Evolutionary conservation across 2,888 invertebrate genomes (phyloP).

Genomic region (Argynnis bischoffii): DNA sequence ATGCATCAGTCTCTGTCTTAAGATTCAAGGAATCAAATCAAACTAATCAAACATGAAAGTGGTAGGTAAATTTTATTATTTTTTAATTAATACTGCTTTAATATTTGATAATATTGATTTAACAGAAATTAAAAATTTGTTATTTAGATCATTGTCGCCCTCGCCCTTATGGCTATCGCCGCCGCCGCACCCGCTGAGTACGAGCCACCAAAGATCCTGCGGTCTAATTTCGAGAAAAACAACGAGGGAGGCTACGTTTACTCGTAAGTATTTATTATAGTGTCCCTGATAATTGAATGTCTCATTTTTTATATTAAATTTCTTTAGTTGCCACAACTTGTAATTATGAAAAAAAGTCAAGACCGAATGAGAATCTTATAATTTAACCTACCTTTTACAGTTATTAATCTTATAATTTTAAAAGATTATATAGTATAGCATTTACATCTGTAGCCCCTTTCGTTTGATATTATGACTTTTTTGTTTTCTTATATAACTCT

Average conservation of each 20-base stretch:
- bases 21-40: constrained; percentile 56
- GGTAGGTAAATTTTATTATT: constrained; percentile 53
- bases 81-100: neutral
- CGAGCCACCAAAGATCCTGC: constrained; percentile 51
- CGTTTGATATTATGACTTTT: no score
- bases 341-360: no score
- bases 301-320: no score
- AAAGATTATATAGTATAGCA: no score
- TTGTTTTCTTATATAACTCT: no score
- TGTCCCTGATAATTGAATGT: neutral
- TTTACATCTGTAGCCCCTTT: no score
- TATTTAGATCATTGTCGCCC: constrained; percentile 55
- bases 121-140: neutral
- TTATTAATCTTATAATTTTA: no score
- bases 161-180: constrained; percentile 62
- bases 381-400: no score
- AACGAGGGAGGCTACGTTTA: constrained; percentile 60
- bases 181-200: constrained; percentile 51
- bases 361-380: no score
- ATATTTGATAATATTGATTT: neutral
- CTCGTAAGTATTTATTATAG: constrained; percentile 48
- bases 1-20: constrained; percentile 71
- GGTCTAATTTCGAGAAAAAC: constrained; percentile 49
- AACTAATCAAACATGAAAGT: constrained; percentile 69
- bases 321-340: no score